These are phyloP conservation scores for Chlorodrepanis virens DNA, from an alignment of 2,113 vertebrate genomes.

Conservation along the genomic window DNA sequence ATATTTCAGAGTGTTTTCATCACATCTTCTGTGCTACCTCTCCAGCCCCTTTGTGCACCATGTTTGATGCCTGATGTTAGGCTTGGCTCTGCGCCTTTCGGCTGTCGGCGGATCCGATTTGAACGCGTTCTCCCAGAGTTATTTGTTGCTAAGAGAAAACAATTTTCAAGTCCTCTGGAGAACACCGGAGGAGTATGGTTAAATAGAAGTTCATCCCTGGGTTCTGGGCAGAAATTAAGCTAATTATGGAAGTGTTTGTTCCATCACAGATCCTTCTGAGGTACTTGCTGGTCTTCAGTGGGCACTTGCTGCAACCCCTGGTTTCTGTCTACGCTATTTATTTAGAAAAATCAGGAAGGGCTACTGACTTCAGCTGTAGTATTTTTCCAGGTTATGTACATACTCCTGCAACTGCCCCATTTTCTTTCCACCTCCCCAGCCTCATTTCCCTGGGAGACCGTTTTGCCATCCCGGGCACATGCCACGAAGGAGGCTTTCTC, in stretches of 20 bases:
- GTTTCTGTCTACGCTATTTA: background rate
- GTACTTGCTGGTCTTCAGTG: background rate
- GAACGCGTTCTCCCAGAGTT: background rate
- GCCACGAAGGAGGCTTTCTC: rapidly evolving
- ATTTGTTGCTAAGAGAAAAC: constrained; percentile 1
- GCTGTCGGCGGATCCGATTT: background rate
- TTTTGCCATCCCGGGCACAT: background rate
- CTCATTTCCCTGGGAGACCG: background rate
- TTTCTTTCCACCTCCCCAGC: background rate
- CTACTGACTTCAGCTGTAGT: background rate
- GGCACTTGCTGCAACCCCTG: background rate
- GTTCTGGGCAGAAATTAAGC: background rate
- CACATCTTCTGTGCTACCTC: background rate
- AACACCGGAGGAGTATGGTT: background rate
- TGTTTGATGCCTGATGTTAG: constrained; percentile 15
- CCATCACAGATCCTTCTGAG: background rate
- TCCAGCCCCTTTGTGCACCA: background rate
- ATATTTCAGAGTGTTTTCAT: background rate
- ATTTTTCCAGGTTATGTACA: background rate
- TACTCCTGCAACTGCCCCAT: rapidly evolving
- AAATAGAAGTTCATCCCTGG: background rate
- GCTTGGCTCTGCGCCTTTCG: background rate
- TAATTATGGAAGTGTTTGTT: background rate
- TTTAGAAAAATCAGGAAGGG: background rate
- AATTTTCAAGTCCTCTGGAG: constrained; percentile 24